Evolutionary conservation across 2,113 vertebrate species (phyloP).

Genomic region (Nansenia antarctica): DNA sequence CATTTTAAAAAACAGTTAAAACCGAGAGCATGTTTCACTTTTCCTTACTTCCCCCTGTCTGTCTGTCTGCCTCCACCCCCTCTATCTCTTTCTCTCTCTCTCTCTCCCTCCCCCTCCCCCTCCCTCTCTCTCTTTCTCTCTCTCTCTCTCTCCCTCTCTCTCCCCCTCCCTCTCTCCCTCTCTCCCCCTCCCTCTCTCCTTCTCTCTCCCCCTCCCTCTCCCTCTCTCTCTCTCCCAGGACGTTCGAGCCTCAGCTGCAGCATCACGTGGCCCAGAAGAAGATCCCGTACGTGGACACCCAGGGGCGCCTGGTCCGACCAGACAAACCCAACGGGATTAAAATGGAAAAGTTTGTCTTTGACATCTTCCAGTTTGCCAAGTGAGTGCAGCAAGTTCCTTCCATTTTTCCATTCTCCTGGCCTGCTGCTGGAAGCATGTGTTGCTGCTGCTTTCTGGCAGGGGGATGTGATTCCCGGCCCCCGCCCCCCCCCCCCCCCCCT

Average conservation of each 20-base stretch:
- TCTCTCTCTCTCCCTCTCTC: background rate
- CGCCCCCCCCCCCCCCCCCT: too few species aligned
- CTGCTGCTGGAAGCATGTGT: slow-evolving; percentile 13
- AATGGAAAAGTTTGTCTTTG: slow-evolving; percentile 99
- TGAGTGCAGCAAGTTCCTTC: slow-evolving; percentile 67
- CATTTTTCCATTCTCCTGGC: too few species aligned
- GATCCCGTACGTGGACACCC: slow-evolving; percentile 84
- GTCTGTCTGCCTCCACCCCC: too few species aligned
- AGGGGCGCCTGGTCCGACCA: slow-evolving; percentile 83
- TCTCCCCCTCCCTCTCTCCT: background rate
- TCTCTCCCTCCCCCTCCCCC: background rate
- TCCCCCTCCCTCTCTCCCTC: background rate
- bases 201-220: slow-evolving; percentile 11
- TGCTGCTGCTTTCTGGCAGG: slow-evolving; percentile 37
- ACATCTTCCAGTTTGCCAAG: slow-evolving; percentile 98
- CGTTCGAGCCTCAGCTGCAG: slow-evolving; percentile 86
- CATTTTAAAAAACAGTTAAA: slow-evolving; percentile 25
- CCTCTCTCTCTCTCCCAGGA: slow-evolving; percentile 64
- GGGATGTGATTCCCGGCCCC: too few species aligned
- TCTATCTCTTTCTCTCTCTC: background rate
- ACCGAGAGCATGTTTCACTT: slow-evolving; percentile 37
- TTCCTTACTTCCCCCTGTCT: slow-evolving; percentile 15
- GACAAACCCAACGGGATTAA: slow-evolving; percentile 98
- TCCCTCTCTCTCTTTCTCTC: background rate
- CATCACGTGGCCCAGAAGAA: slow-evolving; percentile 97